Evolutionary conservation across 2,888 invertebrate species (phyloP).

Genomic region (Atrina japonica): DNA sequence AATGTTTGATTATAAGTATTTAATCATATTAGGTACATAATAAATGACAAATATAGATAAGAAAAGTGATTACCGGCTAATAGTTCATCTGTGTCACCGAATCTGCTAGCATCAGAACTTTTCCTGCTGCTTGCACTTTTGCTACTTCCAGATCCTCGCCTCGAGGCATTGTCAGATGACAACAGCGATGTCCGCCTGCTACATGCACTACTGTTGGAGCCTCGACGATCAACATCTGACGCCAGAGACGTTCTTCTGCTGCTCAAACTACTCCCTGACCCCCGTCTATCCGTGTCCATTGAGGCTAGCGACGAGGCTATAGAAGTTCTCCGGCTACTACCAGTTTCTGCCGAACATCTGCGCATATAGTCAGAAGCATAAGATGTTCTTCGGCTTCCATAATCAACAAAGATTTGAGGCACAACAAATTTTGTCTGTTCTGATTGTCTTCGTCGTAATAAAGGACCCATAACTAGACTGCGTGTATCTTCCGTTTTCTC

Average conservation of each 20-base stretch:
- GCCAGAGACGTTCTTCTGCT: conserved; percentile 72
- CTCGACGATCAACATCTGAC: conserved; percentile 70
- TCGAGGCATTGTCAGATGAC: conserved; percentile 72
- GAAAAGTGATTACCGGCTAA: conserved; percentile 62
- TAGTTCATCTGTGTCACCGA: conserved; percentile 72
- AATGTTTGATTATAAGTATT: too few species aligned
- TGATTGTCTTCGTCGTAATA: conserved; percentile 64
- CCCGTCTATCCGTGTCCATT: conserved; percentile 65
- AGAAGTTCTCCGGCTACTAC: conserved; percentile 66
- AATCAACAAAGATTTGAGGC: conserved; percentile 76
- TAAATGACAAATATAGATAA: background rate
- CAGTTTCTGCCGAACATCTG: conserved; percentile 61
- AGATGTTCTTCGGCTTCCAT: conserved; percentile 73
- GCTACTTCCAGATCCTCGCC: conserved; percentile 70
- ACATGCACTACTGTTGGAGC: conserved; percentile 71
- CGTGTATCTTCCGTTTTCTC: conserved; percentile 69
- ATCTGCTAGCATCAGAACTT: conserved; percentile 71
- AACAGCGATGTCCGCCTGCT: conserved; percentile 72
- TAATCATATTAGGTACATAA: too few species aligned
- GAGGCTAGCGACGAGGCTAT: conserved; percentile 59
- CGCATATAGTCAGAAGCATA: conserved; percentile 69
- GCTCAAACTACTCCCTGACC: conserved; percentile 71
- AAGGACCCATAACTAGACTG: conserved; percentile 69
- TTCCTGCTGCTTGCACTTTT: conserved; percentile 69
- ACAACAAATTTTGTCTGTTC: conserved; percentile 75